Percentiles rank a stretch among this genome's conserved stretches.
These are phyloP conservation scores for Crypturellus tataupa DNA, from an alignment of 2,797 vertebrate species.

Conservation along the genomic window DNA sequence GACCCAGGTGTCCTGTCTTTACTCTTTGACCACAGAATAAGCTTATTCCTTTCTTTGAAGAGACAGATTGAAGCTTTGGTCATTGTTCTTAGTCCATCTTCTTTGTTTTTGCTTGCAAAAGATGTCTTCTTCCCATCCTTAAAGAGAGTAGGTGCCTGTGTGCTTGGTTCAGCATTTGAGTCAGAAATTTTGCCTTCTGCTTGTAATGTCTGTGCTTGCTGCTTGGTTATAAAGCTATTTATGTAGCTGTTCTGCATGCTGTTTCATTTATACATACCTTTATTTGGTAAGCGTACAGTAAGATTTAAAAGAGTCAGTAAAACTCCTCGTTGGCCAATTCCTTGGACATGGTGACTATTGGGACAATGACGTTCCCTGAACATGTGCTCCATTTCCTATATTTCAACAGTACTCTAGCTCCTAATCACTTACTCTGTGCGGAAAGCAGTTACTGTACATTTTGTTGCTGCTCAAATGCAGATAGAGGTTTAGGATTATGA, in stretches of 20 bases:
- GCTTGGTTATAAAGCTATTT: not conserved
- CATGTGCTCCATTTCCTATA: not conserved
- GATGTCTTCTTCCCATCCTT: not conserved
- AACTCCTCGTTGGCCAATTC: not conserved
- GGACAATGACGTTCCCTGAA: not conserved
- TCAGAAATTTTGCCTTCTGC: not conserved
- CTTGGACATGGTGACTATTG: not conserved
- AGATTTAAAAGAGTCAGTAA: not conserved
- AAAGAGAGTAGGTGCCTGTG: not conserved
- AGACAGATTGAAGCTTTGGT: not conserved
- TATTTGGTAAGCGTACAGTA: not conserved
- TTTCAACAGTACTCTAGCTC: not conserved
- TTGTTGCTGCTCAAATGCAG: constrained; percentile 24
- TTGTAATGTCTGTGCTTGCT: not conserved
- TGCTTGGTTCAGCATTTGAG: not conserved
- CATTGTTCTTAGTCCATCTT: not conserved
- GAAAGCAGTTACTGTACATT: not conserved
- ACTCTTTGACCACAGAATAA: not conserved
- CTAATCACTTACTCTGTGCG: not conserved
- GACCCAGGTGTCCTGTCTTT: not conserved
- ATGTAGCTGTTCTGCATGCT: not conserved
- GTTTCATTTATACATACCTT: not conserved
- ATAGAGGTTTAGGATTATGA: constrained; percentile 42
- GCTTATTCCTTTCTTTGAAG: not conserved
- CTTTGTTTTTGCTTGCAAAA: not conserved